These are phyloP conservation scores for Drosophila ananassae DNA, from an alignment of 1,140 invertebrate species.

Conservation along the genomic window DNA sequence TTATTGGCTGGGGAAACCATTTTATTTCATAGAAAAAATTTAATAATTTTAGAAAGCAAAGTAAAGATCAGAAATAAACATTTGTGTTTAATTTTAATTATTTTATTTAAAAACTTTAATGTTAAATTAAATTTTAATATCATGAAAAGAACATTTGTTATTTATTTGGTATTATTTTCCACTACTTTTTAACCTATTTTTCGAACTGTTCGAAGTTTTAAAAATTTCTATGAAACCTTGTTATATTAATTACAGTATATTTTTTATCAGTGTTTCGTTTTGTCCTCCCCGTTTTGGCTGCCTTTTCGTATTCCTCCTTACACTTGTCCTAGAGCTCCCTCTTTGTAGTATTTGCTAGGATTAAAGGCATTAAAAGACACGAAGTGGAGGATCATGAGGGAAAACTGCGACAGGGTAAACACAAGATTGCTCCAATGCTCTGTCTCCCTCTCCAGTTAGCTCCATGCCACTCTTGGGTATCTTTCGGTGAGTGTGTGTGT, in stretches of 20 bases:
- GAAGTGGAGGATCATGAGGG: constrained; percentile 48
- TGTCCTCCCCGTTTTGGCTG: constrained; percentile 4
- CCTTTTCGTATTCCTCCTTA: constrained; percentile 36
- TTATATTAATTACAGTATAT: not conserved
- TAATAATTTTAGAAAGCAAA: not conserved
- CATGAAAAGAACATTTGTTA: too few species aligned
- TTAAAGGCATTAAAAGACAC: constrained; percentile 79
- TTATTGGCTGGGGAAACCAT: too few species aligned
- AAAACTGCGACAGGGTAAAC: constrained; percentile 50
- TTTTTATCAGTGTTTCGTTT: constrained; percentile 6
- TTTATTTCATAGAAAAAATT: not conserved
- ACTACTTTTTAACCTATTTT: too few species aligned
- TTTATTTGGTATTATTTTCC: too few species aligned
- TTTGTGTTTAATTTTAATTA: too few species aligned
- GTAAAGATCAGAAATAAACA: too few species aligned
- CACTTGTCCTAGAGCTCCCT: constrained; percentile 70
- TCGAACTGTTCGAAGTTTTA: too few species aligned
- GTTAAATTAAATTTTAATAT: too few species aligned
- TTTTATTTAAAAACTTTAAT: too few species aligned
- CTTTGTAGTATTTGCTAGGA: constrained; percentile 77
- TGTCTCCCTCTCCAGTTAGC: constrained; percentile 4
- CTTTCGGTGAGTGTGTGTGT: constrained; percentile 7
- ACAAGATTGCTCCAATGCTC: constrained; percentile 25
- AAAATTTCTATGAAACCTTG: too few species aligned
- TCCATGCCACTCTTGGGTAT: constrained; percentile 6